Conservation (phyloP, 2,888 invertebrate species). For the Proisotoma minuta region DNA sequence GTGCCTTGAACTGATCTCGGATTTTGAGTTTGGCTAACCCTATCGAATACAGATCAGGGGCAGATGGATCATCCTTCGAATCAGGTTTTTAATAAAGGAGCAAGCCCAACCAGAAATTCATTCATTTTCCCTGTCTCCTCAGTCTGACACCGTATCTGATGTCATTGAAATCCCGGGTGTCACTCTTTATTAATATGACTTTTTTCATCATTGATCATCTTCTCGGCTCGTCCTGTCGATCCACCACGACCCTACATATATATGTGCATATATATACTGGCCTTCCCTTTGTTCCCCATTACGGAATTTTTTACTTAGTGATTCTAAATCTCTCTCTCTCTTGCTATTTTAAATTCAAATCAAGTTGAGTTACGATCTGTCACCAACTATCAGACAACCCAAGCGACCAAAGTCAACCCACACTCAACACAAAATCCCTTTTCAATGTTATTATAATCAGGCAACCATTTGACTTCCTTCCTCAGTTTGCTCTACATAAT, state of each 20-base stretch:
- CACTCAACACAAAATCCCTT: not conserved
- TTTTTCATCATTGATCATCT: constrained; percentile 28
- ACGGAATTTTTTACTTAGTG: not conserved
- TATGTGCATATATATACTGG: too few relatives aligned
- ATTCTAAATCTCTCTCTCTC: constrained; percentile 16
- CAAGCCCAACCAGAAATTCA: not conserved
- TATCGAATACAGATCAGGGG: constrained; percentile 12
- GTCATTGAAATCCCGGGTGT: constrained; percentile 16
- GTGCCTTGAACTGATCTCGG: not conserved
- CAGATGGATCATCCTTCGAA: constrained; percentile 7
- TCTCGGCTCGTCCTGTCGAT: not conserved
- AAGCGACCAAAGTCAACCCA: not conserved
- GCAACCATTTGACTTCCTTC: constrained; percentile 5
- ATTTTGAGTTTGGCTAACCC: not conserved
- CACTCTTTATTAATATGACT: constrained; percentile 20
- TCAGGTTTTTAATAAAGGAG: constrained; percentile 9
- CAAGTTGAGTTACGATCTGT: constrained; percentile 27
- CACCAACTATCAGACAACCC: constrained; percentile 9
- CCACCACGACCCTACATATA: not conserved
- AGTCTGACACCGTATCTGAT: constrained; percentile 12
- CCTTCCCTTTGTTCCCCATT: not conserved
- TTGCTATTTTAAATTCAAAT: constrained; percentile 30
- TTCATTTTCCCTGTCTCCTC: constrained; percentile 3
- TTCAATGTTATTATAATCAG: constrained; percentile 8
- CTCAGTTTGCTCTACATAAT: too few relatives aligned